Evolutionary conservation across 2,113 vertebrate species (phyloP), one percentile per base, ranked within the genome.

Genomic region (Cheirogaleus medius): DNA sequence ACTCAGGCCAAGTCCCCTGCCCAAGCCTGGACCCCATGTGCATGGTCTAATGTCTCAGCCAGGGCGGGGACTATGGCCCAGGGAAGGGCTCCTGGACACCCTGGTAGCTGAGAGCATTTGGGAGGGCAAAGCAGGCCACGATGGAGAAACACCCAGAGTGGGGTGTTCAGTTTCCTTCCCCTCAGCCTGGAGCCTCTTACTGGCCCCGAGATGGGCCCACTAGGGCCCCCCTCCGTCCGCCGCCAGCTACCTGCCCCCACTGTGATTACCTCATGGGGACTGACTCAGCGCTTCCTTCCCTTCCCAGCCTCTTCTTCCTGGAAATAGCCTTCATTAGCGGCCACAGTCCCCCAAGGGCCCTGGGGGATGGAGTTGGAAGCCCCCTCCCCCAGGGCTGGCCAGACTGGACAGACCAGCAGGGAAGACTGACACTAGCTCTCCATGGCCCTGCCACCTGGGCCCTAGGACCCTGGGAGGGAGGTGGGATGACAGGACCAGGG

Each of bases 241-340:
- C 60, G 11, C 10, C 3, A 20, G 47, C 68, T 25, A 1, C 82
- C 64, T 54, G 25, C 34, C 80, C 92, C 74, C 0, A 21, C 87
- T 49, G 23, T 80, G 69, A 86, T 82, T 64, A 37, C 52, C 27
- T 34, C 60, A 14, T 64, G 37, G 89, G 42, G 89, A 74, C 96
- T 97, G 97, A 98, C 91, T 97, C 98, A 97, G 89, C 80, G 88
- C 95, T 97, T 95, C 96, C 93, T 97, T 97, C 97, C 95, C 44
- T 1, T 83, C 88, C 78, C 1, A 8, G 92, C 37, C 32, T 10
- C 68, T 93, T 95, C 95, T 98, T 98, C 98, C 97, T 97, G 97
- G 97, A 98, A 97, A 97, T 87, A 3, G 0, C 44, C n/a, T 8
- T 69, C 1, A 0, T 90, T 58, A 74, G 54, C 6, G 42, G 37